Percentiles rank a stretch among this genome's conserved stretches.
These are phyloP conservation scores for Mythimna ferrago DNA, from an alignment of 2,888 invertebrate genomes.

Conservation along the genomic window DNA sequence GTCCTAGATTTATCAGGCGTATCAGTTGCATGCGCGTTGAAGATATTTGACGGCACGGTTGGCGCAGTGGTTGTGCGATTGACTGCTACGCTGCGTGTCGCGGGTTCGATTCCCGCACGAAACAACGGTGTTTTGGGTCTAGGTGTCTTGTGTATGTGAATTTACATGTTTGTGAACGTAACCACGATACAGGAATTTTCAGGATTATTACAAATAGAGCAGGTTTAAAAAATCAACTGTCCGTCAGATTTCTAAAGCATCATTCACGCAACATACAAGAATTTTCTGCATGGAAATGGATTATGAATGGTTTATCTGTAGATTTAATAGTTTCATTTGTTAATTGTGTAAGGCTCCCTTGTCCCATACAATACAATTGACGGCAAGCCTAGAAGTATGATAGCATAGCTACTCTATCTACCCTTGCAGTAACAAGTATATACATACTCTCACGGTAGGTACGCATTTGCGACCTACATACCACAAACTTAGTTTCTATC, in stretches of 20 bases:
- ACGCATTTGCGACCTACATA: not conserved
- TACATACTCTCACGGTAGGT: constrained; percentile 3
- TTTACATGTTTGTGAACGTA: no score
- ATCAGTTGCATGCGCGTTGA: not conserved
- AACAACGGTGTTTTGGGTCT: no score
- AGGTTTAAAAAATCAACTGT: not conserved
- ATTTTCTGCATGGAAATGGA: not conserved
- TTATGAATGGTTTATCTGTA: not conserved
- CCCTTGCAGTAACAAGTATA: not conserved
- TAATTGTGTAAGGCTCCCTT: not conserved
- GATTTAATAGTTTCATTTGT: constrained; percentile 1
- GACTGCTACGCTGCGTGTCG: no score
- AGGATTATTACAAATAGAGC: no score
- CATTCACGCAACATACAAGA: not conserved
- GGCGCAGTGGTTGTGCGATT: no score
- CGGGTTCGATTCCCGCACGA: no score
- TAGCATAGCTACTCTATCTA: not conserved
- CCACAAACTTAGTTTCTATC: not conserved
- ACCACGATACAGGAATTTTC: no score
- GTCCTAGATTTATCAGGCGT: not conserved
- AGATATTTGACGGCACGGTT: not conserved
- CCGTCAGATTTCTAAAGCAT: not conserved
- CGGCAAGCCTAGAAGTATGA: not conserved
- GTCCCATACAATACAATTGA: no score
- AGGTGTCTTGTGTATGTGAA: no score